Evolutionary conservation across 2,888 invertebrate species (phyloP), one percentile per base, ranked within the genome.

Genomic region (Phasia obesa): DNA sequence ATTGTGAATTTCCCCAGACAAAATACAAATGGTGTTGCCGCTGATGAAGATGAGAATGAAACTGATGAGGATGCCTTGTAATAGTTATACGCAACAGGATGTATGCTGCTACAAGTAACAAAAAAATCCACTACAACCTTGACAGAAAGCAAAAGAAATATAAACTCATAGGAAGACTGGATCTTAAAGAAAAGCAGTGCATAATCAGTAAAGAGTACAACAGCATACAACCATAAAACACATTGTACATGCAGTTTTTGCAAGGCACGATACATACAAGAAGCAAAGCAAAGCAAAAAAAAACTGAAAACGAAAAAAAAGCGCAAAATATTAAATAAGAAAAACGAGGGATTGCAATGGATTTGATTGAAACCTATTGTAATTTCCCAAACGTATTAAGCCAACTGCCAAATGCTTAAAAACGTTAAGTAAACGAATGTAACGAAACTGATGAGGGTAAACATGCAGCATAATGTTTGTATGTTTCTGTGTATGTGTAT

Each of bases 311-410:
- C 5, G 38, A 42, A 47, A 83, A 47, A 83, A 81, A 85, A 73
- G 75, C 60, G 76, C 73, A 84, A 80, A 84, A 81, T 80, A 77
- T 76, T 81, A 76, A 84, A 73, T 74, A 84, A 75, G 67, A 64
- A 81, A 84, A 84, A 84, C 79, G 73, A 79, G 78, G 60, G 74
- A 84, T 81, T 83, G 78, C 70, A 87, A 86, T 87, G 87, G 86
- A 86, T 89, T 89, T 89, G 90, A 89, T 89, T 89, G 89, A 88
- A 89, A 89, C 88, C 88, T 88, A 89, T 89, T 89, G 90, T 89
- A 89, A 89, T 89, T 89, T 89, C 90, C 89, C 89, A 88, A 89
- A 88, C 87, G 90, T 89, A 89, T 88, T 89, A 82, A 84, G 84
- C 84, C 82, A 85, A 84, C 85, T 85, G 85, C 84, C 85, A 85